A percentile compares a stretch with the other conserved stretches of the same genome.
Conservation (phyloP, 2,797 vertebrate species). For the Merluccius polli region DNA sequence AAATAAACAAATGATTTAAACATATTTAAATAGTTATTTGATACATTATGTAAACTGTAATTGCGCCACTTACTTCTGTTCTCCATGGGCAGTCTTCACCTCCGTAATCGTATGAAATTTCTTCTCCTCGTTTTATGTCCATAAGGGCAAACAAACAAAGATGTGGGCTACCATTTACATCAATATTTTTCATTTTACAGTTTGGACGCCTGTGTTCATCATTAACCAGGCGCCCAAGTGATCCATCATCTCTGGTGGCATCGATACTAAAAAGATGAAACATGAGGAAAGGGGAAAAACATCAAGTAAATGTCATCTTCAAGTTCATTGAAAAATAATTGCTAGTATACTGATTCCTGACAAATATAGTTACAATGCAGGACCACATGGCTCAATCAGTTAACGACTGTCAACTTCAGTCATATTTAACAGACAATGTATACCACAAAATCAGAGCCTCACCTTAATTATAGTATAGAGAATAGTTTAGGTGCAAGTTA, state of each 20-base stretch:
- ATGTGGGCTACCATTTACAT: slow-evolving; percentile 28
- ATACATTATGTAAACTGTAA: not conserved
- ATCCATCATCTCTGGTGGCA: slow-evolving; percentile 38
- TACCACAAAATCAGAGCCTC: slow-evolving; percentile 10
- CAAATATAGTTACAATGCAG: too few relatives aligned
- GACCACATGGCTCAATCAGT: too few relatives aligned
- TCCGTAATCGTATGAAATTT: slow-evolving; percentile 38
- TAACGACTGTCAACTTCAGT: not conserved
- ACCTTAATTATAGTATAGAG: not conserved
- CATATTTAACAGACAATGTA: slow-evolving; percentile 5
- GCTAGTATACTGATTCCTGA: too few relatives aligned
- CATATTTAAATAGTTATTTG: not conserved
- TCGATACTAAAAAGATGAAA: slow-evolving; percentile 46
- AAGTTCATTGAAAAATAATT: slow-evolving; percentile 7
- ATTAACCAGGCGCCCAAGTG: slow-evolving; percentile 32
- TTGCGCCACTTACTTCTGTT: slow-evolving; percentile 23
- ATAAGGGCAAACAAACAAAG: slow-evolving; percentile 40
- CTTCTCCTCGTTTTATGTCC: slow-evolving; percentile 23
- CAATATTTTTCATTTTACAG: slow-evolving; percentile 34
- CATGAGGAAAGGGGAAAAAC: too few relatives aligned
- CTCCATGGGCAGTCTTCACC: slow-evolving; percentile 32
- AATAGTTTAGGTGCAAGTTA: slow-evolving; percentile 9
- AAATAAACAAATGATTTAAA: too few relatives aligned
- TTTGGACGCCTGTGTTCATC: slow-evolving; percentile 41
- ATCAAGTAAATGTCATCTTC: too few relatives aligned